A percentile compares a stretch with the other conserved stretches of the same genome.
These are phyloP conservation scores for Brachionus sp. DNA, from an alignment of 1,140 invertebrate genomes.

Conservation along the genomic window DNA sequence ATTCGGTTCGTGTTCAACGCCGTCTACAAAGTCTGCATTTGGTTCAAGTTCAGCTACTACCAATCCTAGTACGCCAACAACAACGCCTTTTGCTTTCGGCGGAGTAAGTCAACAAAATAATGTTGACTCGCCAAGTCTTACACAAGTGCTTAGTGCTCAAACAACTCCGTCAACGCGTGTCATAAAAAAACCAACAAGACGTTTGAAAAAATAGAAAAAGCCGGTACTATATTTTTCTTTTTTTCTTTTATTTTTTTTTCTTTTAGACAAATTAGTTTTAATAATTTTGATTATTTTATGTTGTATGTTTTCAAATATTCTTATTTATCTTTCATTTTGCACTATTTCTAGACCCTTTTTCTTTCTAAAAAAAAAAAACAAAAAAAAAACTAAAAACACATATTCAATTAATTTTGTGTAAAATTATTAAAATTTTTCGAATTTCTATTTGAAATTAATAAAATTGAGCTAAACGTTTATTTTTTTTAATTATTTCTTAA, in stretches of 20 bases:
- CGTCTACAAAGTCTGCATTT: neutral
- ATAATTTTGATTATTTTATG: neutral
- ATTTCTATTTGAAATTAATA: too few relatives aligned
- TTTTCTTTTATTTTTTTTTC: neutral
- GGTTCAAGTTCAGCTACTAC: neutral
- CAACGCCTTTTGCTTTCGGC: slow-evolving; percentile 3
- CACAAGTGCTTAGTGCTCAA: slow-evolving; percentile 19
- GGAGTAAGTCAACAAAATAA: slow-evolving; percentile 35
- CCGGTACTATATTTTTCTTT: neutral
- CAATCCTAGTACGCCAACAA: neutral
- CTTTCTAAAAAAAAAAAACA: too few relatives aligned
- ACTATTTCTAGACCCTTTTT: neutral
- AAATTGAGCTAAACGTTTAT: too few relatives aligned
- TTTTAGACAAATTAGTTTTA: neutral
- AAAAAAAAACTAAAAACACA: too few relatives aligned
- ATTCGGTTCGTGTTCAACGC: neutral
- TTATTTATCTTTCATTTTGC: neutral
- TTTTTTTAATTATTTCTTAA: too few relatives aligned
- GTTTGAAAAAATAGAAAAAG: slow-evolving; percentile 20
- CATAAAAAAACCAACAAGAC: slow-evolving; percentile 21
- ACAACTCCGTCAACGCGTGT: neutral
- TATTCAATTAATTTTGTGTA: neutral
- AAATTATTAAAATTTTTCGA: neutral
- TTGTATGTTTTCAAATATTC: neutral
- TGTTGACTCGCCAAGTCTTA: slow-evolving; percentile 23